Evolutionary conservation across 2,888 invertebrate genomes (phyloP).

Genomic region (Megamerina dolium): DNA sequence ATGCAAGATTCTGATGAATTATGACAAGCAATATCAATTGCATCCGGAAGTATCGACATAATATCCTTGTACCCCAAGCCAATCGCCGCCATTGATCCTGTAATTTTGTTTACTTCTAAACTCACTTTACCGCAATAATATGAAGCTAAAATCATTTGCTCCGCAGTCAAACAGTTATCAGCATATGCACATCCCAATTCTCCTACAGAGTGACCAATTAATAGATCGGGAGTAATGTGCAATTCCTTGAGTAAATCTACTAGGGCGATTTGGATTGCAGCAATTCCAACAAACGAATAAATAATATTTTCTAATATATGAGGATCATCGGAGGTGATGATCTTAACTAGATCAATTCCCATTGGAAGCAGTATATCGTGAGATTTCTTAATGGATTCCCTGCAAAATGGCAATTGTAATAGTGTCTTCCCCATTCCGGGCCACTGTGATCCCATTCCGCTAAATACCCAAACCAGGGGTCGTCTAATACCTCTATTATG

Average conservation of each 20-base stretch:
- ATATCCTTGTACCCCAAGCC: slow-evolving; percentile 59
- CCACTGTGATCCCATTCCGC: slow-evolving; percentile 88
- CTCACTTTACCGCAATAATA: slow-evolving; percentile 75
- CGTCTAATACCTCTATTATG: slow-evolving; percentile 58
- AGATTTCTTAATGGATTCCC: slow-evolving; percentile 59
- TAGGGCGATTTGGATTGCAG: slow-evolving; percentile 58
- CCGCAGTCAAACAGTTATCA: slow-evolving; percentile 80
- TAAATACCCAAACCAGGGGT: slow-evolving; percentile 82
- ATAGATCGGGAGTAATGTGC: slow-evolving; percentile 63
- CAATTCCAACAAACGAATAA: slow-evolving; percentile 66
- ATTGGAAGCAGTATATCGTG: slow-evolving; percentile 55
- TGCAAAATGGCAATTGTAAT: slow-evolving; percentile 66
- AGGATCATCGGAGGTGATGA: slow-evolving; percentile 58
- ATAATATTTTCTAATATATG: slow-evolving; percentile 59
- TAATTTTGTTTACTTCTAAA: slow-evolving; percentile 61
- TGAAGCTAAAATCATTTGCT: slow-evolving; percentile 78
- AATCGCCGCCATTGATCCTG: slow-evolving; percentile 84
- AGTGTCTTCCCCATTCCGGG: slow-evolving; percentile 71
- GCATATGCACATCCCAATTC: slow-evolving; percentile 93
- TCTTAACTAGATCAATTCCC: slow-evolving; percentile 57
- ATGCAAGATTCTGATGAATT: slow-evolving; percentile 79
- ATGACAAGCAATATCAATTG: slow-evolving; percentile 79
- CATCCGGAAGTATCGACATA: slow-evolving; percentile 58
- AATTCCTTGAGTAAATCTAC: slow-evolving; percentile 57
- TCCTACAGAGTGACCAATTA: slow-evolving; percentile 85